phyloP scores from a whole-genome alignment of 2,888 invertebrate genomes.

The Stictocephala bisonia region DNA sequence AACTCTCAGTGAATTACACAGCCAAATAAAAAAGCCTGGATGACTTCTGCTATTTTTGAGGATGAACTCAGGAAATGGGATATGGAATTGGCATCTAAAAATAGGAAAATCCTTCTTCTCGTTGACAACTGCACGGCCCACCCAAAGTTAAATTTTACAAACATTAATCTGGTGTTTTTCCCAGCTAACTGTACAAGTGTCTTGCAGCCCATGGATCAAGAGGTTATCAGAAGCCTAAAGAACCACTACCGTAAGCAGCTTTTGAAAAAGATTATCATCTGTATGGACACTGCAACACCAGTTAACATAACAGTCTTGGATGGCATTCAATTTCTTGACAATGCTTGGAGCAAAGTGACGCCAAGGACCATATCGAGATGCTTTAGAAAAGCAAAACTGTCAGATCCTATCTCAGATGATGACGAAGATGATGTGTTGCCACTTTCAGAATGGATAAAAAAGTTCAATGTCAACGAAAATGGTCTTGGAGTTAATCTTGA shows the following conservation, averaged over 20 bases:
- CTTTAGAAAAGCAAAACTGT: constrained; percentile 22
- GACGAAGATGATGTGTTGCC: constrained; percentile 21
- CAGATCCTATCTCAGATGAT: constrained; percentile 3
- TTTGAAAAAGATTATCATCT: constrained; percentile 2
- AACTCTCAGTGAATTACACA: constrained; percentile 23
- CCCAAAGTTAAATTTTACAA: constrained; percentile 45
- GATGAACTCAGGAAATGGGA: constrained; percentile 56
- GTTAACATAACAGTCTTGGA: not conserved
- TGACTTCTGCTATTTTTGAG: constrained; percentile 33
- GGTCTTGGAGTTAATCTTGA: constrained; percentile 2
- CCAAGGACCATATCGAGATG: constrained; percentile 4
- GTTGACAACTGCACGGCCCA: constrained; percentile 59
- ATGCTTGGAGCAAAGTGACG: constrained; percentile 1
- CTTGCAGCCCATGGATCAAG: constrained; percentile 47
- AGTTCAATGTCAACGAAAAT: constrained; percentile 2
- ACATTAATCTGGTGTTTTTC: constrained; percentile 58
- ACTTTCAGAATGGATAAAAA: constrained; percentile 24
- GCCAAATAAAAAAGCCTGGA: constrained; percentile 35
- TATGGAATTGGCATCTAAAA: constrained; percentile 51
- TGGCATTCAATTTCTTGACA: not conserved
- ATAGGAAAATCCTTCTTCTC: constrained; percentile 59
- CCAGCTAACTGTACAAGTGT: constrained; percentile 37
- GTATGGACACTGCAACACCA: not conserved
- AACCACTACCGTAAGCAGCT: constrained; percentile 18
- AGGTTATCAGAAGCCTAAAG: constrained; percentile 28